Base-by-base conservation (phyloP, 2,113 vertebrate genomes). In the Bolborhynchus lineola region DNA sequence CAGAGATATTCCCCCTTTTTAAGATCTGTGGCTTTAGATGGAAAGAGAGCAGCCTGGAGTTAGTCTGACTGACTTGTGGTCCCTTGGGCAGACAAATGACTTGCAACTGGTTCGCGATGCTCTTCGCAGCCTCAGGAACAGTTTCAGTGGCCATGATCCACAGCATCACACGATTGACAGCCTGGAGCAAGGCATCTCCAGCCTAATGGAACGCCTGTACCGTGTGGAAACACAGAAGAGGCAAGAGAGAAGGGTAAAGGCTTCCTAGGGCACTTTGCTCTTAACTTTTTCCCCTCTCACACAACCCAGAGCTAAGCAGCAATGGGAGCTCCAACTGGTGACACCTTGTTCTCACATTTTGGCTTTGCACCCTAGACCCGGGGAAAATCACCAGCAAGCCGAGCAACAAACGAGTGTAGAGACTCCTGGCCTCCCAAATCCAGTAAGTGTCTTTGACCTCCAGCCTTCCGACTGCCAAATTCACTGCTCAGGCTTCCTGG, bases 131-230 rank as follows among this genome's bases (percentile, higher is more conserved):
- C 97, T 99, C 91, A 98, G 99, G 95, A 99, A 99, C 96, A 99
- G 98, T 93, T 99, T 99, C 95, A 98, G 99, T 8, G 99, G 99
- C 33, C 99, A 99, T 0, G 99, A 99, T 82, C 99, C 99, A 1
- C 99, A 99, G 96, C 99, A 99, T 84, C 99, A 99, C 95, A 99
- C 99, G 21, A 99, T 99, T 31, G 99, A 99, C 98, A 99, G 99
- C 86, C 94, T 99, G 97, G 99, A 99, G 97, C 99, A 99, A 97
- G 99, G 99, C 57, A 99, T 99, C 63, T 96, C 98, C 42, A 99
- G 99, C 74, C 98, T 99, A 70, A 99, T 99, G 88, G 99, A 99
- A 93, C 98, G 99, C 74, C 97, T 99, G 85, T 98, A 98, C 12
- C 95, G 94, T 77, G 24, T 98, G 95, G 99, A 99, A 83, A 95